phyloP scores from a whole-genome alignment of 2,888 invertebrate genomes.

The Chymomyza fuscimana region DNA sequence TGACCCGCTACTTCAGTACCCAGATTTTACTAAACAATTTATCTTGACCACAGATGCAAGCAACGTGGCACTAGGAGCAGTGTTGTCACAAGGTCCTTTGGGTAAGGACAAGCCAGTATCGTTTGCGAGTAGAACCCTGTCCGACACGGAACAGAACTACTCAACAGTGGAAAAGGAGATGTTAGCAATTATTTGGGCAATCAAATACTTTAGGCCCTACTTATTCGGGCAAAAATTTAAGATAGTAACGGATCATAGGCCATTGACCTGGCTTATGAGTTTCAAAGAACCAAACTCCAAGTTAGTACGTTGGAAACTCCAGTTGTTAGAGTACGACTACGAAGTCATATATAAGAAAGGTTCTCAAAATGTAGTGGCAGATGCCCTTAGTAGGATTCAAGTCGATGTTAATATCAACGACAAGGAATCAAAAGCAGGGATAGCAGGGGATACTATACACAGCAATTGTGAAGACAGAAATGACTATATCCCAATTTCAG shows the following conservation, averaged over 20 bases:
- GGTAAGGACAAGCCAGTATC: slow-evolving; percentile 18
- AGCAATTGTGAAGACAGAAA: too few relatives aligned
- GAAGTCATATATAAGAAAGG: too few relatives aligned
- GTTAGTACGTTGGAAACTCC: too few relatives aligned
- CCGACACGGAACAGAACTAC: slow-evolving; percentile 29
- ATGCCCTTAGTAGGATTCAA: neutral
- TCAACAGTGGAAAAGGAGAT: slow-evolving; percentile 35
- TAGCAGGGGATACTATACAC: too few relatives aligned
- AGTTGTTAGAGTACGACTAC: too few relatives aligned
- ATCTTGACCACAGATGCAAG: too few relatives aligned
- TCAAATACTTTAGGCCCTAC: slow-evolving; percentile 32
- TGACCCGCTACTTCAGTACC: neutral
- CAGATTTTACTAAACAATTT: too few relatives aligned
- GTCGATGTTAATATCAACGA: too few relatives aligned
- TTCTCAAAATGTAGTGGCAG: slow-evolving; percentile 14
- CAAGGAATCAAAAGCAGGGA: too few relatives aligned
- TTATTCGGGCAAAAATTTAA: slow-evolving; percentile 68
- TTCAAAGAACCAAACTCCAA: too few relatives aligned
- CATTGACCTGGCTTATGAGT: slow-evolving; percentile 43
- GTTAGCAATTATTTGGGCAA: slow-evolving; percentile 32
- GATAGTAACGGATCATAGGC: slow-evolving; percentile 77
- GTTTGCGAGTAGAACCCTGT: slow-evolving; percentile 32
- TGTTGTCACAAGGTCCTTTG: slow-evolving; percentile 21
- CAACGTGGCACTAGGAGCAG: slow-evolving; percentile 27
- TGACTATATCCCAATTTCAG: too few relatives aligned